These are phyloP conservation scores for Heteropelma amictum DNA, from an alignment of 2,888 invertebrate genomes.

Conservation along the genomic window DNA sequence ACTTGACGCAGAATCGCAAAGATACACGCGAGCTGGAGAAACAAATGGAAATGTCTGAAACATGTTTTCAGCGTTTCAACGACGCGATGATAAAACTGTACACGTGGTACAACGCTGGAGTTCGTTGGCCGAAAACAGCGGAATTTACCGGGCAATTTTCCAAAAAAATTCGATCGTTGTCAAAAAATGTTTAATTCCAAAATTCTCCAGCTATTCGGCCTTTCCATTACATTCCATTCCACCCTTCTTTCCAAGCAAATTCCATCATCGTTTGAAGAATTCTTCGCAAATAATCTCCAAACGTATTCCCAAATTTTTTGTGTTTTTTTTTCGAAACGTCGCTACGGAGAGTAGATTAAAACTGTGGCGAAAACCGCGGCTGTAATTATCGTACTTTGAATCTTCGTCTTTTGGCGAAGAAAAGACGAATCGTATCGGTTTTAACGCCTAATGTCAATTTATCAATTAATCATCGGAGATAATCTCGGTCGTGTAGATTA, in stretches of 20 bases:
- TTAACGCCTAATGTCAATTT: no score
- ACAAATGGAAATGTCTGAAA: conserved; percentile 37
- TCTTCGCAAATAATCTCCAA: neutral
- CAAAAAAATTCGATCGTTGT: neutral
- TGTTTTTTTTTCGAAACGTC: neutral
- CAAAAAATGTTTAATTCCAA: no score
- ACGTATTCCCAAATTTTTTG: neutral
- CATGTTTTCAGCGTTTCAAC: conserved; percentile 34
- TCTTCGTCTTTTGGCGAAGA: no score
- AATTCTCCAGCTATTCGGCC: no score
- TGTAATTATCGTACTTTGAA: no score
- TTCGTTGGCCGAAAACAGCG: conserved; percentile 1
- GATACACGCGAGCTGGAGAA: conserved; percentile 11
- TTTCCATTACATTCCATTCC: no score
- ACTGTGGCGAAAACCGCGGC: no score
- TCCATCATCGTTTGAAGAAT: neutral
- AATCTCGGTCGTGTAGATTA: no score
- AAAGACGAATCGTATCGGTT: no score
- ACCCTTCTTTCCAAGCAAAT: no score
- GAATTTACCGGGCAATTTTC: neutral
- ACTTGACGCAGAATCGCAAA: conserved; percentile 4
- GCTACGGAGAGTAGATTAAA: neutral
- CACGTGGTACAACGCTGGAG: neutral
- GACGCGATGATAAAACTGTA: conserved; percentile 15
- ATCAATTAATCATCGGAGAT: no score